Percentiles rank a stretch among this genome's conserved stretches.
These are phyloP conservation scores for Phytoseiulus persimilis DNA, from an alignment of 2,888 invertebrate genomes.

Conservation along the genomic window DNA sequence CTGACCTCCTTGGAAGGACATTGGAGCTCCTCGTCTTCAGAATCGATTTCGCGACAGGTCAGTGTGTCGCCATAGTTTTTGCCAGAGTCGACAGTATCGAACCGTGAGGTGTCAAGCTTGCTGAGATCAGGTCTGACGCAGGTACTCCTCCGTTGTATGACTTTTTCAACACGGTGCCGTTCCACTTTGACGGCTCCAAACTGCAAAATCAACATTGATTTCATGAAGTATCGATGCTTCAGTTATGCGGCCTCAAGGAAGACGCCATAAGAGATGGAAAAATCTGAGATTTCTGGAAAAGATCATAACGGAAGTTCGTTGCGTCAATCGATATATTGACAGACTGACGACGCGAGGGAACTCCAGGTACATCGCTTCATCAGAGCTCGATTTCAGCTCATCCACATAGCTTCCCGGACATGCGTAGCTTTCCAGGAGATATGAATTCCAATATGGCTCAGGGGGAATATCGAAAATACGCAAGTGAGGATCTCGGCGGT, in stretches of 20 bases:
- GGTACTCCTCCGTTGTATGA: slow-evolving; percentile 31
- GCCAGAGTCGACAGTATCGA: not conserved
- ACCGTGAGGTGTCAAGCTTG: slow-evolving; percentile 13
- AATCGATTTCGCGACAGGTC: not conserved
- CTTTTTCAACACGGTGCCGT: slow-evolving; percentile 27
- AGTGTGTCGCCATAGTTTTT: not conserved
- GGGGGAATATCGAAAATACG: not conserved
- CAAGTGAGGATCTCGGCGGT: not conserved
- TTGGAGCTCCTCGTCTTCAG: slow-evolving; percentile 27
- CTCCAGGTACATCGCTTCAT: not conserved
- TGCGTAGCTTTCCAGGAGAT: not conserved
- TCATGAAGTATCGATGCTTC: no score
- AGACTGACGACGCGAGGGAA: not conserved
- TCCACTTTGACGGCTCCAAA: slow-evolving; percentile 31
- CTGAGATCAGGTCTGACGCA: slow-evolving; percentile 22
- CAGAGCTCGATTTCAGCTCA: not conserved
- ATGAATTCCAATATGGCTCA: not conserved
- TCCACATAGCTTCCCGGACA: not conserved
- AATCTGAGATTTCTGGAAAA: not conserved
- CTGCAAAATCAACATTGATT: not conserved
- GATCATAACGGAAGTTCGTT: no score
- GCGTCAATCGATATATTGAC: no score
- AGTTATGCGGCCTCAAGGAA: no score
- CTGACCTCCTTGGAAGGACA: slow-evolving; percentile 20
- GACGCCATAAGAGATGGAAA: not conserved